A percentile compares a stretch with the other conserved stretches of the same genome.
Conservation (phyloP, 2,797 vertebrate genomes). For the Phoxinus dragarum region DNA sequence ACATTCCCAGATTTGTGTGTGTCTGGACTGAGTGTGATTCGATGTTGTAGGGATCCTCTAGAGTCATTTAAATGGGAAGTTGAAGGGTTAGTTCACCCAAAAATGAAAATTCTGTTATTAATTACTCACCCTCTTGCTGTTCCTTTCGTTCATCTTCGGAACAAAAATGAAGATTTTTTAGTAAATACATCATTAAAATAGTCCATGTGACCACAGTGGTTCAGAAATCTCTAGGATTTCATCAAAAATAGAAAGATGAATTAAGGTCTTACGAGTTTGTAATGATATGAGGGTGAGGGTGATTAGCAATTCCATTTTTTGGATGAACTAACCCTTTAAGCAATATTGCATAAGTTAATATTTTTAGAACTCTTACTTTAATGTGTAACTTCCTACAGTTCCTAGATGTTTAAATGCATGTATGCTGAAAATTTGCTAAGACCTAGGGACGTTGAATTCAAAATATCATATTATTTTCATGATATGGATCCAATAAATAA, state of each 20-base stretch:
- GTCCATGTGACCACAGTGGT: too few species aligned
- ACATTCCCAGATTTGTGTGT: slow-evolving; percentile 3
- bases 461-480: background rate
- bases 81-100: too few species aligned
- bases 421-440: background rate
- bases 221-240: too few species aligned
- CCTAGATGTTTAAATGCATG: background rate
- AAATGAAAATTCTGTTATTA: too few species aligned
- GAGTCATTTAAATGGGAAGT: background rate
- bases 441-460: background rate
- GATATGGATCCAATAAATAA: background rate
- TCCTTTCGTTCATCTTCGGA: too few species aligned
- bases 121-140: too few species aligned
- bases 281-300: too few species aligned
- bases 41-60: background rate
- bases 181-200: too few species aligned
- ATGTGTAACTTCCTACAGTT: background rate
- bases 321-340: background rate
- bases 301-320: too few species aligned
- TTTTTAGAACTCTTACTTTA: background rate
- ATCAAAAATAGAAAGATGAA: too few species aligned
- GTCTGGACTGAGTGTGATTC: background rate
- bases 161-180: too few species aligned
- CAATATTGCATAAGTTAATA: background rate
- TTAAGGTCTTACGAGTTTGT: too few species aligned